These are phyloP conservation scores for Nemoura dubitans DNA, from an alignment of 2,888 invertebrate species.

Conservation along the genomic window DNA sequence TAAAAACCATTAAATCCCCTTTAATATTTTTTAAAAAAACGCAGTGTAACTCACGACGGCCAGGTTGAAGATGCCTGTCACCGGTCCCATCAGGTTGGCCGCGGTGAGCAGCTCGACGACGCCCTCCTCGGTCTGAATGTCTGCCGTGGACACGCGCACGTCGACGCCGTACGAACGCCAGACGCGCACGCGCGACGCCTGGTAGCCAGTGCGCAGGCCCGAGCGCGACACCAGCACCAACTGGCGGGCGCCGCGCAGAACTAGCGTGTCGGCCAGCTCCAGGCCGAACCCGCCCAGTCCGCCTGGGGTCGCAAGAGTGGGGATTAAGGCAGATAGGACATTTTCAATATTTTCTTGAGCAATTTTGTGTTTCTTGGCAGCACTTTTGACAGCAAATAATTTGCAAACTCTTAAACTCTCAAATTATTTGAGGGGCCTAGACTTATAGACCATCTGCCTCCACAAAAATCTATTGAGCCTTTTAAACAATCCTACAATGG, in stretches of 20 bases:
- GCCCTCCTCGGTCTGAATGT: conserved; percentile 75
- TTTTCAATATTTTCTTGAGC: background rate
- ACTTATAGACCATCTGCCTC: no score
- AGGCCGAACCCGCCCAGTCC: conserved; percentile 94
- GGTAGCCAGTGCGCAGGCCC: conserved; percentile 68
- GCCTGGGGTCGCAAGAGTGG: conserved; percentile 59
- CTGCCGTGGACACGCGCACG: conserved; percentile 71
- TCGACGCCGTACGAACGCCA: conserved; percentile 78
- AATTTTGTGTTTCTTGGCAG: no score
- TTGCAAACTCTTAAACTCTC: no score
- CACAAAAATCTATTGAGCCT: no score
- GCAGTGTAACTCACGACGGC: conserved; percentile 73
- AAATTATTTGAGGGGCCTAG: no score
- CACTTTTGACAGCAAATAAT: no score
- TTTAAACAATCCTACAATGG: no score
- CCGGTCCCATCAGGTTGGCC: conserved; percentile 71
- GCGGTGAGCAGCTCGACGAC: conserved; percentile 73
- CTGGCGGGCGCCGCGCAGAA: conserved; percentile 74
- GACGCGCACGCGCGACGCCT: conserved; percentile 62
- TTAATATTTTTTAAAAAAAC: no score
- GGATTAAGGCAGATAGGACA: background rate
- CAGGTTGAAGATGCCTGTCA: conserved; percentile 89
- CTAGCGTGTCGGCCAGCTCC: conserved; percentile 87
- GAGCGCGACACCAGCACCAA: conserved; percentile 67
- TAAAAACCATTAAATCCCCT: no score